Evolutionary conservation across 2,113 vertebrate species (phyloP), one percentile per base, ranked within the genome.

Genomic region (Panthera leo): DNA sequence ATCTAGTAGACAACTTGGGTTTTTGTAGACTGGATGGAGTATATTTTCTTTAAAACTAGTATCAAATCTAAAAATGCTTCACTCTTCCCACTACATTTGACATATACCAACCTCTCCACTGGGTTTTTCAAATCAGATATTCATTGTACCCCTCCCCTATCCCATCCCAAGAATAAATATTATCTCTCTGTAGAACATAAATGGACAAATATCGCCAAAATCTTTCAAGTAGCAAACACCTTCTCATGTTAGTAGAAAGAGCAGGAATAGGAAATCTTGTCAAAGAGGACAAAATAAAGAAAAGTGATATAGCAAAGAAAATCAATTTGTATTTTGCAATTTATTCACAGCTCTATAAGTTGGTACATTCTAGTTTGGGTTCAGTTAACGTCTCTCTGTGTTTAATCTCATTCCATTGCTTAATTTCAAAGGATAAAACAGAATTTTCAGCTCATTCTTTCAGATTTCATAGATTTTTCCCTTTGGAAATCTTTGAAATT

Each of bases 391-490:
- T 90, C n/a, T 39, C 5, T 73, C 16, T 88, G 48, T 39, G 7
- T 85, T 94, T 84, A 96, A 91, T 3, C 70, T 29, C 45, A 82
- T 58, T 76, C 55, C 16, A 83, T 6, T 70, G 36, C 48, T 85
- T 91, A 91, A 68, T 86, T 91, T 85, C 55, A 92, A 97, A 94
- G 42, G 45, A 78, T 85, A 73, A 92, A 89, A 82, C 7, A 91
- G 5, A 94, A 89, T 79, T 90, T 95, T 67, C 67, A 65, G 51
- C 89, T 89, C 3, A 92, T 58, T 94, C 23, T 65, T 89, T 91
- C 58, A 94, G 58, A 95, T 93, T 90, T 90, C 89, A 95, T 6
- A 70, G n/a, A 55, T 70, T 70, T 86, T 95, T 34, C n/a, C 48
- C 42, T 94, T 86, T 39, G 42, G 68, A 87, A 95, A 92, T 89